phyloP scores from a whole-genome alignment of 2,797 vertebrate species.

The Rhabdophis nuchalis region DNA sequence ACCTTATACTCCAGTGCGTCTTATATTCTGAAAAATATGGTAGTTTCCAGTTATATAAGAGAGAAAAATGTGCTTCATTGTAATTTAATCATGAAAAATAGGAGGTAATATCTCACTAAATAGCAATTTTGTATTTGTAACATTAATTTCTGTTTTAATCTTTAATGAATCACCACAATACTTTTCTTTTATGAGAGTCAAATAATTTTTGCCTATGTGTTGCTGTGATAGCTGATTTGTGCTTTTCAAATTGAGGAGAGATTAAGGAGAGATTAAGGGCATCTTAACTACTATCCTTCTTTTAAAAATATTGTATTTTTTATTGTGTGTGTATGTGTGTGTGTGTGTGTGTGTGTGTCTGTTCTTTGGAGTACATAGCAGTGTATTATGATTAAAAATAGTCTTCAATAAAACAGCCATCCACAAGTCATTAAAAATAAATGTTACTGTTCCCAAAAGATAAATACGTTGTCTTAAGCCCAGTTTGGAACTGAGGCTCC shows the following conservation, averaged over 20 bases:
- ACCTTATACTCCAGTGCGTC: no score
- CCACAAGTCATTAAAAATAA: background rate
- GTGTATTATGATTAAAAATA: background rate
- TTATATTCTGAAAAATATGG: no score
- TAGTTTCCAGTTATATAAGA: background rate
- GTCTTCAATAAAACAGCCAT: background rate
- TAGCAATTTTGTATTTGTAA: background rate
- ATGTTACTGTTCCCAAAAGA: background rate
- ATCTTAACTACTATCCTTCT: background rate
- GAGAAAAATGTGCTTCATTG: slow-evolving; percentile 7
- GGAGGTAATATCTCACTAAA: background rate
- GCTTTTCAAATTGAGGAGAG: background rate
- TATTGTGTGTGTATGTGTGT: background rate
- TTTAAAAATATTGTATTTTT: background rate
- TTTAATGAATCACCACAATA: background rate
- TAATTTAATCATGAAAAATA: slow-evolving; percentile 13
- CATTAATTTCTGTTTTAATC: background rate
- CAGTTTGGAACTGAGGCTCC: background rate
- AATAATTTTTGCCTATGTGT: background rate
- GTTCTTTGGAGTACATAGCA: background rate
- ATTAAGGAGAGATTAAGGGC: background rate
- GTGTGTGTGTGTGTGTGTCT: background rate
- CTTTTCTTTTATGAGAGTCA: background rate
- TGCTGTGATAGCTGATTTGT: background rate
- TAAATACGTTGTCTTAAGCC: background rate